These are phyloP conservation scores for Piscicola geometra DNA, from an alignment of 2,888 invertebrate species.

Conservation along the genomic window DNA sequence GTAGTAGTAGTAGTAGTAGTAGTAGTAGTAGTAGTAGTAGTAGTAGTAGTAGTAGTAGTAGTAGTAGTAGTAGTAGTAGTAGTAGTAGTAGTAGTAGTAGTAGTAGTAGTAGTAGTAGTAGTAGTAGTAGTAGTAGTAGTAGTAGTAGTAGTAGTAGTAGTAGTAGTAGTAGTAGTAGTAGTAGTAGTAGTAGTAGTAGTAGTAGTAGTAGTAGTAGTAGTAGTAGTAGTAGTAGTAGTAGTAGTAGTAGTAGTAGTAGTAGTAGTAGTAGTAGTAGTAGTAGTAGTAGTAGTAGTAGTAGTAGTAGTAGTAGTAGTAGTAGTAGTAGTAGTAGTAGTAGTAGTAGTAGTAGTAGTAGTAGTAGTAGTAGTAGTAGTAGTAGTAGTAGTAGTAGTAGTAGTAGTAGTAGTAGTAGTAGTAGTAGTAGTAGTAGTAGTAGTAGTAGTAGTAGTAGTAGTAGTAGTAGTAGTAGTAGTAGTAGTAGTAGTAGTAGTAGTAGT, in stretches of 20 bases:
- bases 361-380: constrained; percentile 25
- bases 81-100: too few relatives aligned
- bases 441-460: constrained; percentile 27
- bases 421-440: constrained; percentile 26
- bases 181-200: too few relatives aligned
- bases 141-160: too few relatives aligned
- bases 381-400: constrained; percentile 27
- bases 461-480: constrained; percentile 27
- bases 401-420: constrained; percentile 29
- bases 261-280: too few relatives aligned
- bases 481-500: constrained; percentile 27
- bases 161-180: too few relatives aligned
- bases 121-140: too few relatives aligned
- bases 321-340: constrained; percentile 25
- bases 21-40: constrained; percentile 29
- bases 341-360: constrained; percentile 27
- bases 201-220: too few relatives aligned
- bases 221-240: too few relatives aligned
- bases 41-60: constrained; percentile 21
- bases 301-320: constrained; percentile 25
- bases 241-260: too few relatives aligned
- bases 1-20: constrained; percentile 29
- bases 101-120: too few relatives aligned
- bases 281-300: constrained; percentile 25
- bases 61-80: too few relatives aligned